Evolutionary conservation across 2,113 vertebrate genomes (phyloP).

Genomic region (Coracopsis vasa): DNA sequence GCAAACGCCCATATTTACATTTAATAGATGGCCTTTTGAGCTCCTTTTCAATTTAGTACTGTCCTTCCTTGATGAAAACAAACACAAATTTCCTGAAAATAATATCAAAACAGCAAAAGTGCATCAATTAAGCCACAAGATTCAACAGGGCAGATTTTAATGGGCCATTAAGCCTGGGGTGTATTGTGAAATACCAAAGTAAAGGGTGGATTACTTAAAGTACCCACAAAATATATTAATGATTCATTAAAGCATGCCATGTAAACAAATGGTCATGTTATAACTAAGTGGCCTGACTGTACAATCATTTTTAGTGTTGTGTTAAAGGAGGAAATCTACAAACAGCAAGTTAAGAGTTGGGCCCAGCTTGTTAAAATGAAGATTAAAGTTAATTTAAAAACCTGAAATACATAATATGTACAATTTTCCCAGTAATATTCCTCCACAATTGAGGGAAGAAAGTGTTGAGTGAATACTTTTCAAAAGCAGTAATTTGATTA

Average conservation of each 20-base stretch:
- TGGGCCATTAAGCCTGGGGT: slow-evolving; percentile 42
- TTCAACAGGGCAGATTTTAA: slow-evolving; percentile 48
- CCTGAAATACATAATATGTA: background rate
- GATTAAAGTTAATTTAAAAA: background rate
- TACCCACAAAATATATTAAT: slow-evolving; percentile 46
- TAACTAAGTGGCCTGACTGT: background rate
- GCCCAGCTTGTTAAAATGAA: background rate
- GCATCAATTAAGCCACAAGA: slow-evolving; percentile 53
- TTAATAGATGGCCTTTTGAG: slow-evolving; percentile 53
- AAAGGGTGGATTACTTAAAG: slow-evolving; percentile 36
- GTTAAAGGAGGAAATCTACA: background rate
- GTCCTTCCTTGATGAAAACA: slow-evolving; percentile 43
- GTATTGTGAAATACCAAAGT: slow-evolving; percentile 9
- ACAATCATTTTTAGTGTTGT: background rate
- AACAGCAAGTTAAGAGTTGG: background rate
- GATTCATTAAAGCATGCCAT: slow-evolving; percentile 38
- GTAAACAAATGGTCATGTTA: slow-evolving; percentile 8
- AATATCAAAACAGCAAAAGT: slow-evolving; percentile 22
- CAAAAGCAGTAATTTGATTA: background rate
- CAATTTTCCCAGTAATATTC: background rate
- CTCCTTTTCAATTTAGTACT: slow-evolving; percentile 43
- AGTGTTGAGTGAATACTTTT: background rate
- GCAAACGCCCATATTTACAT: slow-evolving; percentile 34
- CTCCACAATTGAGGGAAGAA: background rate
- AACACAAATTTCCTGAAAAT: slow-evolving; percentile 45